Percentiles rank a stretch among this genome's conserved stretches.
Evolutionary conservation across 2,888 invertebrate genomes (phyloP).

Genomic region (Calameuta idolon): DNA sequence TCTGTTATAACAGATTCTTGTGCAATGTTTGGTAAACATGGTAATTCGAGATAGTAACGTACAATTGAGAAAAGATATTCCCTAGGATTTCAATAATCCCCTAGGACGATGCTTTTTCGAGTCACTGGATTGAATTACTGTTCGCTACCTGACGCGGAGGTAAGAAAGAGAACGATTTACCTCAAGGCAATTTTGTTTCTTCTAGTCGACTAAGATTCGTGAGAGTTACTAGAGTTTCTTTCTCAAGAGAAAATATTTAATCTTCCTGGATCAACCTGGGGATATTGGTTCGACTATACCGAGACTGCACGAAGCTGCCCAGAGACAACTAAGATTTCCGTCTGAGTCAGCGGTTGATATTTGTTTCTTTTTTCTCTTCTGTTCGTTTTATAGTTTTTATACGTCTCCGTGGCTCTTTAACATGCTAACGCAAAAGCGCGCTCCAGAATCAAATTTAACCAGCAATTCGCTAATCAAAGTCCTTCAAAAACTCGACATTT

Average conservation of each 20-base stretch:
- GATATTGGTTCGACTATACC: not conserved
- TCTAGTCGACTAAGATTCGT: not conserved
- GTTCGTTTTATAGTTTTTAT: not conserved
- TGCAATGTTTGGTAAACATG: slow-evolving; percentile 55
- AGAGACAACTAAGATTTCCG: not conserved
- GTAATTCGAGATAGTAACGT: slow-evolving; percentile 48
- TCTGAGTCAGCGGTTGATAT: not conserved
- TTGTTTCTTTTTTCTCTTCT: not conserved
- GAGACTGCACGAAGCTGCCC: not conserved
- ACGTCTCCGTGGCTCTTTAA: not conserved
- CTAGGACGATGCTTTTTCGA: not conserved
- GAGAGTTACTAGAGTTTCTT: not conserved
- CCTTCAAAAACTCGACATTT: slow-evolving; percentile 20
- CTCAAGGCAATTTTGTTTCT: not conserved
- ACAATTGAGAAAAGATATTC: not conserved
- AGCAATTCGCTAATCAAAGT: slow-evolving; percentile 15
- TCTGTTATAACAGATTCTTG: not conserved
- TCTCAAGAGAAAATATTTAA: not conserved
- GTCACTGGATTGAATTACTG: not conserved
- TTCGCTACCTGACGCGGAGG: not conserved
- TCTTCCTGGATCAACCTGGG: not conserved
- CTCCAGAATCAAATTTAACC: not conserved
- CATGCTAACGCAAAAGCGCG: not conserved
- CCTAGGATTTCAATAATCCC: not conserved
- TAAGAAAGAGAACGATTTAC: not conserved